A percentile compares a stretch with the other conserved stretches of the same genome.
phyloP scores from a whole-genome alignment of 2,888 invertebrate species.

The Andrena hattorfiana region DNA sequence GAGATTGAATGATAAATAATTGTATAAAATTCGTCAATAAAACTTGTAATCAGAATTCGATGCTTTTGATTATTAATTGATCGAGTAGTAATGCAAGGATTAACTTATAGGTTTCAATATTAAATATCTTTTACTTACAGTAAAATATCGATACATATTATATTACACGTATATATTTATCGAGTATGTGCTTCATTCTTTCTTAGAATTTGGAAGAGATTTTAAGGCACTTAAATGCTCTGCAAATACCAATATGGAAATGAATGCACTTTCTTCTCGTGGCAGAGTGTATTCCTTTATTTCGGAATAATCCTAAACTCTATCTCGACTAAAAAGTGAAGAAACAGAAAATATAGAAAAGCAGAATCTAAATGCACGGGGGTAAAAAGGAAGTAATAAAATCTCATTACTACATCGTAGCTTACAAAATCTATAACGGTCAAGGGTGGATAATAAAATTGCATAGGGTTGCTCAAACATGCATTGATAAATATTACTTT shows the following conservation, averaged over 20 bases:
- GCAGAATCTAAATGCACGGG: conserved; percentile 53
- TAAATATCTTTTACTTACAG: conserved; percentile 65
- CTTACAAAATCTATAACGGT: conserved; percentile 27
- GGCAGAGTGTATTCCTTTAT: conserved; percentile 1
- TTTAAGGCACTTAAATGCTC: conserved; percentile 76
- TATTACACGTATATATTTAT: conserved; percentile 40
- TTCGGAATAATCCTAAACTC: conserved; percentile 9
- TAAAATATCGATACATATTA: conserved; percentile 61
- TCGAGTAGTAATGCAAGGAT: conserved; percentile 15
- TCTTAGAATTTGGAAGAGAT: conserved; percentile 63
- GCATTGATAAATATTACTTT: conserved; percentile 43
- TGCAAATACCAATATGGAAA: conserved; percentile 69
- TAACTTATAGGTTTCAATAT: conserved; percentile 40
- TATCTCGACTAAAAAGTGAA: neutral
- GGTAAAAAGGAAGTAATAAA: conserved; percentile 29
- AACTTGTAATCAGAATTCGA: conserved; percentile 1
- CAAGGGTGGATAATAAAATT: conserved; percentile 39
- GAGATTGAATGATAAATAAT: conserved; percentile 7
- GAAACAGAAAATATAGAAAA: conserved; percentile 40
- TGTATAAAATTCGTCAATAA: conserved; percentile 12
- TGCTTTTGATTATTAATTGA: conserved; percentile 20
- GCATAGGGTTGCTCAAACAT: conserved; percentile 22
- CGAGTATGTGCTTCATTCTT: conserved; percentile 29
- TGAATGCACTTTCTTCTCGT: conserved; percentile 26
- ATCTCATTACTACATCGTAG: conserved; percentile 24